A percentile compares a stretch with the other conserved stretches of the same genome.
These are phyloP conservation scores for Peromyscus maniculatus DNA, from an alignment of 2,113 vertebrate species.

Conservation along the genomic window DNA sequence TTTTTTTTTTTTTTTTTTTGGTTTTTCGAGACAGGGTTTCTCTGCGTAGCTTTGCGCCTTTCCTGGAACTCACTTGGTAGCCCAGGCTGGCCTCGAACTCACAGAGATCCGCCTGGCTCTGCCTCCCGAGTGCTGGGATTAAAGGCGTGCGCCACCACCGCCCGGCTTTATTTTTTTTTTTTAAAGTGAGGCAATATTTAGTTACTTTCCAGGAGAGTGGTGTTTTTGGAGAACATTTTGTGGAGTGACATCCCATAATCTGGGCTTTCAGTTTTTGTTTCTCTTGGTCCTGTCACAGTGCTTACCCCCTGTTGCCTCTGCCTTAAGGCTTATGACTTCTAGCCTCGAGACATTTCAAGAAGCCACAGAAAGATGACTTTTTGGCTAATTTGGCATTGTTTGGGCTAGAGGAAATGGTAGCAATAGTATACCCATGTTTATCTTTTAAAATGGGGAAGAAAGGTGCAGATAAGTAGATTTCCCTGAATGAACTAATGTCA, in stretches of 20 bases:
- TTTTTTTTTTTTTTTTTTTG: no score
- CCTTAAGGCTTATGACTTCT: neutral
- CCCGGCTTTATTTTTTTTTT: no score
- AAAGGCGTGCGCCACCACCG: no score
- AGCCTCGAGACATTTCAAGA: neutral
- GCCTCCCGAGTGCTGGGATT: no score
- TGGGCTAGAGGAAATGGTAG: neutral
- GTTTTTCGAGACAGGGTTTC: no score
- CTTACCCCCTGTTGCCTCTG: neutral
- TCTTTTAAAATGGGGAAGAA: constrained; percentile 8
- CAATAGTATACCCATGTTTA: neutral
- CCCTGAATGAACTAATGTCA: neutral
- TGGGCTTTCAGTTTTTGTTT: neutral
- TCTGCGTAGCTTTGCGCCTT: no score
- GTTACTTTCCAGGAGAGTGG: neutral
- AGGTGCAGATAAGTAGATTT: neutral
- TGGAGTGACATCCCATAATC: neutral
- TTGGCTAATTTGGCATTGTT: neutral
- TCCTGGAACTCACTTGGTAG: no score
- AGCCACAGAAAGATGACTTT: neutral
- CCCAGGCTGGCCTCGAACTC: no score
- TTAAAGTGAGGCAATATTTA: neutral
- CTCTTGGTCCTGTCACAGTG: neutral
- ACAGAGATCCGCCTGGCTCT: no score
- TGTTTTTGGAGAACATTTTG: neutral